A percentile compares a stretch with the other conserved stretches of the same genome.
Evolutionary conservation across 2,888 invertebrate species (phyloP).

Genomic region (Deilephila porcellus): DNA sequence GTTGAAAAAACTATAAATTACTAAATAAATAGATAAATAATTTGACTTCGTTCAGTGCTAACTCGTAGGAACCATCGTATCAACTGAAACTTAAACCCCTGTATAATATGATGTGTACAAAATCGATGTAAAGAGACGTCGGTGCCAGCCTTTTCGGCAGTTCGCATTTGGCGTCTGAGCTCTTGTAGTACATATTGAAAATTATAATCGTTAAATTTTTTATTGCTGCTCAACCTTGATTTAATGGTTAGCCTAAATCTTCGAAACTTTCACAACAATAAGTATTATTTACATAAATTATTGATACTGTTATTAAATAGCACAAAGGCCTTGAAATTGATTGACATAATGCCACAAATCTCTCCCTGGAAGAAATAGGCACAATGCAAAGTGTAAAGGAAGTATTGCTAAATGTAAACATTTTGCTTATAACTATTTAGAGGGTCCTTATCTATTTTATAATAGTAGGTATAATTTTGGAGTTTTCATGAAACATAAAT

Average conservation of each 20-base stretch:
- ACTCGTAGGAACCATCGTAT: slow-evolving; percentile 64
- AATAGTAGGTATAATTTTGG: too few relatives aligned
- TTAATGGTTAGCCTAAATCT: slow-evolving; percentile 45
- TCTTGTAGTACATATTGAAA: slow-evolving; percentile 70
- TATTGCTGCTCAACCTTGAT: slow-evolving; percentile 69
- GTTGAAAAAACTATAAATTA: slow-evolving; percentile 44
- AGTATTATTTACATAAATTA: too few relatives aligned
- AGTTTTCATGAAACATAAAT: too few relatives aligned
- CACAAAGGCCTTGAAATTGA: too few relatives aligned
- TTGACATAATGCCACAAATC: too few relatives aligned
- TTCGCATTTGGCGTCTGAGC: slow-evolving; percentile 52
- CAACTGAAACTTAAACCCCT: slow-evolving; percentile 56
- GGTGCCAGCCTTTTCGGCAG: slow-evolving; percentile 60
- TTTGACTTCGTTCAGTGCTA: slow-evolving; percentile 49
- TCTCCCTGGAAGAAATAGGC: too few relatives aligned
- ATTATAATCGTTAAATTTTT: slow-evolving; percentile 69
- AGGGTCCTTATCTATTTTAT: too few relatives aligned
- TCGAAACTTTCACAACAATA: not conserved
- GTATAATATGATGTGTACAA: slow-evolving; percentile 60
- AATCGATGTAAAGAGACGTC: slow-evolving; percentile 78
- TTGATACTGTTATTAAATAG: too few relatives aligned
- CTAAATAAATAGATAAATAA: slow-evolving; percentile 43
- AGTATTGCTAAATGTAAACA: too few relatives aligned
- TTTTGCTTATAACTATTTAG: too few relatives aligned
- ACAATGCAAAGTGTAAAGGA: too few relatives aligned